Conservation (phyloP, 2,888 invertebrate genomes). For the Lycia hirtaria region DNA sequence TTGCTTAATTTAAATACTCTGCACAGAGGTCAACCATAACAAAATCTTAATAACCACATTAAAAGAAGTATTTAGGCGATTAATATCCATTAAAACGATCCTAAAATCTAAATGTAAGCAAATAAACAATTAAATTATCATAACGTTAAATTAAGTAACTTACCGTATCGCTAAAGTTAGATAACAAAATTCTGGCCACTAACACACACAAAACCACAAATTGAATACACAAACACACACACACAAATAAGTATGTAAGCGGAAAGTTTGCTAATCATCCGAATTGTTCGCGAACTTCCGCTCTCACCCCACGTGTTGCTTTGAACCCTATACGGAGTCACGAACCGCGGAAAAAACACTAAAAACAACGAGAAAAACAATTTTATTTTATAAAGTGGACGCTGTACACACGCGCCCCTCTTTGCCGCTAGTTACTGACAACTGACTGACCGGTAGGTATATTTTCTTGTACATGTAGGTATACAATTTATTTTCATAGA, state of each 20-base stretch:
- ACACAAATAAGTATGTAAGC: slow-evolving; percentile 50
- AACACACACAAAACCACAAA: slow-evolving; percentile 49
- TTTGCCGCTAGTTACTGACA: slow-evolving; percentile 74
- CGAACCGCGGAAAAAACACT: slow-evolving; percentile 37
- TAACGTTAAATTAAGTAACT: slow-evolving; percentile 23
- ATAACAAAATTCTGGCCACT: slow-evolving; percentile 52
- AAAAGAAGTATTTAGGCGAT: slow-evolving; percentile 2
- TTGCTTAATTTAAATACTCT: not conserved
- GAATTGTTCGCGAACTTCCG: slow-evolving; percentile 64
- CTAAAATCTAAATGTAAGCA: slow-evolving; percentile 12
- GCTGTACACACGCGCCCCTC: slow-evolving; percentile 61
- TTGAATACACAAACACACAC: slow-evolving; percentile 56
- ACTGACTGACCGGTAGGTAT: slow-evolving; percentile 76
- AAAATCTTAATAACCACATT: slow-evolving; percentile 1
- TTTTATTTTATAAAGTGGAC: slow-evolving; percentile 56
- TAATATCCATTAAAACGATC: slow-evolving; percentile 13
- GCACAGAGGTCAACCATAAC: slow-evolving; percentile 14
- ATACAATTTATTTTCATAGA: slow-evolving; percentile 81
- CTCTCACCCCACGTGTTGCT: slow-evolving; percentile 69
- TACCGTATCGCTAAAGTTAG: slow-evolving; percentile 42
- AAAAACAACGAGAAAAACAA: slow-evolving; percentile 54
- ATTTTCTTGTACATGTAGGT: slow-evolving; percentile 67
- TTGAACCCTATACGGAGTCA: slow-evolving; percentile 41
- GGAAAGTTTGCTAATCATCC: slow-evolving; percentile 61
- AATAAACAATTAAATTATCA: slow-evolving; percentile 29